Conservation (phyloP, 2,797 vertebrate species). For the Micropoecilia bifurca region DNA sequence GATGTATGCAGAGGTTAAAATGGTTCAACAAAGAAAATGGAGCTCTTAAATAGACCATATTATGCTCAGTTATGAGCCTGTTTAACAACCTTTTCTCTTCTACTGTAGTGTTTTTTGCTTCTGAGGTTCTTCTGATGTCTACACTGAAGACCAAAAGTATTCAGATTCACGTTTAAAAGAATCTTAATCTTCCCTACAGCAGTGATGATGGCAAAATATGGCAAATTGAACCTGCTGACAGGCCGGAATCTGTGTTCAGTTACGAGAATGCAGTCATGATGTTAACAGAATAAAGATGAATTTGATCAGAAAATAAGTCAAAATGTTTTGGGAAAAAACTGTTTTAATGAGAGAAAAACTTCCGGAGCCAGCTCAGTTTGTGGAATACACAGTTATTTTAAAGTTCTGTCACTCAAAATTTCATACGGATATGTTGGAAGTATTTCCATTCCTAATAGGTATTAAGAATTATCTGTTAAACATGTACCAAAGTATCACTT, state of each 20-base stretch:
- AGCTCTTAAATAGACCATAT: neutral
- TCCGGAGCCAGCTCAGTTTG: too few relatives aligned
- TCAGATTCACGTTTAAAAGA: neutral
- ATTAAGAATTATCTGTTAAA: too few relatives aligned
- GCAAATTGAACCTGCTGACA: neutral
- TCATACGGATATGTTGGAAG: too few relatives aligned
- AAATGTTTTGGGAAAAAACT: too few relatives aligned
- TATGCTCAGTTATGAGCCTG: neutral
- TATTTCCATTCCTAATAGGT: too few relatives aligned
- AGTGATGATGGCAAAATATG: neutral
- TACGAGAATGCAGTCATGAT: too few relatives aligned
- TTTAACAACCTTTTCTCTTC: neutral
- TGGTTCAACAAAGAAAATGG: neutral
- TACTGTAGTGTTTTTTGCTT: neutral
- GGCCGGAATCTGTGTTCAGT: too few relatives aligned
- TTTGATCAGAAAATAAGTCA: too few relatives aligned
- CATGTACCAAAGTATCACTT: neutral
- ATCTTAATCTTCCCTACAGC: neutral
- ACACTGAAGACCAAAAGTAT: neutral
- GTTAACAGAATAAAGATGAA: too few relatives aligned
- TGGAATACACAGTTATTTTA: too few relatives aligned
- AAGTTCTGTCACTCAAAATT: too few relatives aligned
- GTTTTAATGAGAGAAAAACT: too few relatives aligned
- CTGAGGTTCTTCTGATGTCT: neutral
- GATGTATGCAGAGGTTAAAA: constrained; percentile 18